Base-by-base conservation (phyloP, 2,888 invertebrate species). In the Liopterus haemorrhoidalis region DNA sequence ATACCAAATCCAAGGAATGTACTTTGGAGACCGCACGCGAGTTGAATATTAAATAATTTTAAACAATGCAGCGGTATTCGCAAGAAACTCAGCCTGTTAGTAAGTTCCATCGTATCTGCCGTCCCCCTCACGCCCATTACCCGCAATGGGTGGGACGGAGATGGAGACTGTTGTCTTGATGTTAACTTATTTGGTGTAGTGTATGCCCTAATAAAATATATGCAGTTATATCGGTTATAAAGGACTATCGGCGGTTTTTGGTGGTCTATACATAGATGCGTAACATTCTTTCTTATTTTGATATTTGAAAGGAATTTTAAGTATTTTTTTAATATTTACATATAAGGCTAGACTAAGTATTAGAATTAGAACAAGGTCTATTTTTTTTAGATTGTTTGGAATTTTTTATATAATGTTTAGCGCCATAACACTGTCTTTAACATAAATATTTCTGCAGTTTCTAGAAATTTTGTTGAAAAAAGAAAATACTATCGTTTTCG, bases 1-100 rank as follows among this genome's bases (percentile, higher is more conserved):
- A 54, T 51, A 53, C 56, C 56, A 56, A 56, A 60, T 59, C 58
- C 58, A 48, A 50, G 57, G 59, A 58, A 58, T 58, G 59, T 57
- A 59, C 59, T 58, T 59, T 54, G 55, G 55, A 53, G 49, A 50
- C 45, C 44, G 55, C 46, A 66, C 67, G 67, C 66, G 67, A 62
- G 65, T 64, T 56, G 67, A 68, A 68, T 68, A 64, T 66, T 62
- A 67, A 67, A 62, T 62, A 67, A 67, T 62, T 59, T 57, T 53
- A 64, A 66, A 68, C 68, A 68, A 68, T 68, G 67, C 66, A 58
- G 59, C 57, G 66, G 68, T 66, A 68, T 68, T 62, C 63, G 64
- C 65, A 67, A 67, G 30, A 25, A 31, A 31, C 43, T 36, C n/a
- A n/a, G n/a, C n/a, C n/a, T n/a, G n/a, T n/a, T n/a, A n/a, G n/a